These are phyloP conservation scores for Calliphora vomitoria DNA, from an alignment of 2,888 invertebrate species.

Conservation along the genomic window DNA sequence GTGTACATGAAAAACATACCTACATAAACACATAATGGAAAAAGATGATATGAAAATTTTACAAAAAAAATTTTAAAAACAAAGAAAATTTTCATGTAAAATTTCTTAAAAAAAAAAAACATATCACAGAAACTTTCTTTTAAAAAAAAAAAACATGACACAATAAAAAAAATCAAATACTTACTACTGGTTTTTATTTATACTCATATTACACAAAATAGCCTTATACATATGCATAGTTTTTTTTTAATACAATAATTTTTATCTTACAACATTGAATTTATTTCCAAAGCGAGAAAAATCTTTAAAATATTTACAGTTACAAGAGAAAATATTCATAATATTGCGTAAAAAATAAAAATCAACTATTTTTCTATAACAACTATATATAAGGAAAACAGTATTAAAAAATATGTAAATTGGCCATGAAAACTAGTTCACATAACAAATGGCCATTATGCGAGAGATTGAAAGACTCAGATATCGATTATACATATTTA, in stretches of 20 bases:
- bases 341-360: conserved; percentile 65
- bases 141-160: background rate
- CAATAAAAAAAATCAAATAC: background rate
- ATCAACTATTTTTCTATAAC: background rate
- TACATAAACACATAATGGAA: conserved; percentile 36
- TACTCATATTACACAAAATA: conserved; percentile 11
- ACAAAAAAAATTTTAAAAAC: background rate
- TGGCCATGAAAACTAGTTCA: conserved; percentile 71
- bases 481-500: conserved; percentile 45
- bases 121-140: conserved; percentile 13
- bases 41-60: conserved; percentile 20
- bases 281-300: background rate
- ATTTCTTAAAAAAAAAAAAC: background rate
- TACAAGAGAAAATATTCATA: conserved; percentile 38
- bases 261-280: background rate
- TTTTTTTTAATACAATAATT: background rate
- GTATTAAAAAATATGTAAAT: conserved; percentile 51
- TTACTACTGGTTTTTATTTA: conserved; percentile 16
- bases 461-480: conserved; percentile 28
- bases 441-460: conserved; percentile 60
- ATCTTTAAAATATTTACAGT: conserved; percentile 43
- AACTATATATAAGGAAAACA: conserved; percentile 10
- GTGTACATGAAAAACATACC: conserved; percentile 47
- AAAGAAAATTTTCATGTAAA: conserved; percentile 39
- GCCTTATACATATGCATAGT: background rate